A percentile compares a stretch with the other conserved stretches of the same genome.
phyloP scores from a whole-genome alignment of 2,797 vertebrate species.

The Salmo trutta region DNA sequence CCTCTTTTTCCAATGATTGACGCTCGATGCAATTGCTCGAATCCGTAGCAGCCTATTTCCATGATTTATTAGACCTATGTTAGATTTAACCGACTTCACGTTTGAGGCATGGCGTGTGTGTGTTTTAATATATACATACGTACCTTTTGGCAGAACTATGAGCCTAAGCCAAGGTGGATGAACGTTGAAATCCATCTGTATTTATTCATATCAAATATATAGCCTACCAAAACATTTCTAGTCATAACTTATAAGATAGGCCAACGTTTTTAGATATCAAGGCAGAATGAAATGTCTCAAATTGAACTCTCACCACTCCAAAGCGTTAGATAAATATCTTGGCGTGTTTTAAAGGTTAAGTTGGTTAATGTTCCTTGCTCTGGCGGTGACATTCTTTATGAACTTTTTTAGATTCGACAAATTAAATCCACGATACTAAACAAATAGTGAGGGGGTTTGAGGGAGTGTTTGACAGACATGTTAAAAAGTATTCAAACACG shows the following conservation, averaged over 20 bases:
- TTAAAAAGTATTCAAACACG: constrained; percentile 68
- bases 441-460: constrained; percentile 60
- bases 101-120: constrained; percentile 23
- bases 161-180: too few species aligned
- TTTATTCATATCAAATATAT: constrained; percentile 40
- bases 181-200: not conserved
- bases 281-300: constrained; percentile 40
- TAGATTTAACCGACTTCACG: not conserved
- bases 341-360: constrained; percentile 62
- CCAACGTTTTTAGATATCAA: constrained; percentile 30
- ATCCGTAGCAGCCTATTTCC: constrained; percentile 41
- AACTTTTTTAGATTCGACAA: constrained; percentile 66
- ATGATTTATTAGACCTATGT: not conserved
- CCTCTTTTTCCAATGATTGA: not conserved
- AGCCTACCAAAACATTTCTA: constrained; percentile 55
- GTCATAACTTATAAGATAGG: constrained; percentile 35
- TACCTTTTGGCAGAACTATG: not conserved
- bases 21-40: constrained; percentile 24
- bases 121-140: constrained; percentile 44
- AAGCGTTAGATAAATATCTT: constrained; percentile 47
- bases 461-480: constrained; percentile 66
- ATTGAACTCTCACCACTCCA: constrained; percentile 31
- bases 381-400: constrained; percentile 53
- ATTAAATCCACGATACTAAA: constrained; percentile 70
- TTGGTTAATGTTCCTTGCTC: constrained; percentile 44